Conservation (phyloP, 1,140 invertebrate species). For the Saccostrea cuccullata region DNA sequence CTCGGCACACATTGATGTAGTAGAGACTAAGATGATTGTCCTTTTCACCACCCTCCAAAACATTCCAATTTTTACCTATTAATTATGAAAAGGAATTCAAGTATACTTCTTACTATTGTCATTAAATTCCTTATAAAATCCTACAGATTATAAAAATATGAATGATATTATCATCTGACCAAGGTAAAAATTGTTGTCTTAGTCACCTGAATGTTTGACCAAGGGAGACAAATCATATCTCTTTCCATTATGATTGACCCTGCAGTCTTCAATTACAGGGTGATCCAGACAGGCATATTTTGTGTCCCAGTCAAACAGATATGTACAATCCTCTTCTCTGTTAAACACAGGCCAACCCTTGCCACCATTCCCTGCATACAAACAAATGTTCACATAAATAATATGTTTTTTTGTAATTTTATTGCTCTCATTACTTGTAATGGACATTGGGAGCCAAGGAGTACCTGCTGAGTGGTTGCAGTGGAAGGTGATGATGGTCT, state of each 20-base stretch:
- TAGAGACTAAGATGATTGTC: constrained; percentile 45
- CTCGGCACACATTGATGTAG: constrained; percentile 72
- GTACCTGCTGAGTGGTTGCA: constrained; percentile 72
- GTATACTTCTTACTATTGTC: background rate
- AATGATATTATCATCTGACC: no score
- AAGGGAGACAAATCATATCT: constrained; percentile 71
- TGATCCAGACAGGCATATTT: constrained; percentile 73
- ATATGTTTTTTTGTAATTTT: no score
- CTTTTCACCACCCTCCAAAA: constrained; percentile 30
- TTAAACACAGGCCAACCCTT: constrained; percentile 66
- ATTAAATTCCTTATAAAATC: background rate
- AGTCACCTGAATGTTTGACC: constrained; percentile 60
- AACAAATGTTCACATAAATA: background rate
- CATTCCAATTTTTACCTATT: constrained; percentile 25
- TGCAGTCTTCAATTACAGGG: constrained; percentile 60
- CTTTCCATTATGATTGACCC: constrained; percentile 61
- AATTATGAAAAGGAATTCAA: background rate
- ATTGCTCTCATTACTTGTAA: no score
- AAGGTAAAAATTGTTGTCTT: background rate
- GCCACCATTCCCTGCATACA: constrained; percentile 40
- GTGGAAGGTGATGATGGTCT: constrained; percentile 72
- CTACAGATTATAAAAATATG: background rate
- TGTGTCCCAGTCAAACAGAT: constrained; percentile 73
- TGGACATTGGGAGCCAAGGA: background rate
- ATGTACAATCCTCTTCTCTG: constrained; percentile 68